Base-by-base conservation (phyloP, 1,140 invertebrate genomes). In the Geopemphigus sp. region DNA sequence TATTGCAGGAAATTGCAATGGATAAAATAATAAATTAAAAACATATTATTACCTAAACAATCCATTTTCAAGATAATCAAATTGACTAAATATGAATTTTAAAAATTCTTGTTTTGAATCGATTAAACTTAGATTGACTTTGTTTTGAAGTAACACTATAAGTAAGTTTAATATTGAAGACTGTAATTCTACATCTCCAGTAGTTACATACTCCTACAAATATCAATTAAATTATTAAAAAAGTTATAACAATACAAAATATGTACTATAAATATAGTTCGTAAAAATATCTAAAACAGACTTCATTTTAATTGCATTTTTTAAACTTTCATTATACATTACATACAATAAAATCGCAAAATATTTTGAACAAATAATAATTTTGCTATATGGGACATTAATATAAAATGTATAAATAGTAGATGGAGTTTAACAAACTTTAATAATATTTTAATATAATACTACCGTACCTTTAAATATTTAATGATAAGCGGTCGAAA, bases 41-140 rank as follows among this genome's bases (percentile, higher is more conserved):
- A 81, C 59, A 50, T 70, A 80, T 68, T 26, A 72, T 57, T 88
- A 92, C 89, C 88, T 88, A 82, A 63, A 45, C n/a, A 78, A 47
- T 24, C 74, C 74, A 78, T 50, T 78, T 63, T 78, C 74, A 26
- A 78, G 74, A 29, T 50, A 78, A 53, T 78, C 56, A 63, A 78
- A 78, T 47, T 78, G 74, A 19, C 56, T 78, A n/a, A 78, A 78
- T 45, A 78, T 26, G 22, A 63, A 78, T 19, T 78, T 78, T 5
- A 78, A 78, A 78, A 78, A 78, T 6, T 78, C 74, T 24, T 78
- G 57, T 78, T 78, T 78, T n/a, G 74, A 57, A 26, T 78, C 74
- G 2, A 78, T 78, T 11, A 78, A 19, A 61, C 26, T 78, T 57
- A 78, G 61, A 15, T 78, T 78, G 0, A 78, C 57, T 78, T 63